phyloP scores from a whole-genome alignment of 2,888 invertebrate species.

The Onchidella celtica region DNA sequence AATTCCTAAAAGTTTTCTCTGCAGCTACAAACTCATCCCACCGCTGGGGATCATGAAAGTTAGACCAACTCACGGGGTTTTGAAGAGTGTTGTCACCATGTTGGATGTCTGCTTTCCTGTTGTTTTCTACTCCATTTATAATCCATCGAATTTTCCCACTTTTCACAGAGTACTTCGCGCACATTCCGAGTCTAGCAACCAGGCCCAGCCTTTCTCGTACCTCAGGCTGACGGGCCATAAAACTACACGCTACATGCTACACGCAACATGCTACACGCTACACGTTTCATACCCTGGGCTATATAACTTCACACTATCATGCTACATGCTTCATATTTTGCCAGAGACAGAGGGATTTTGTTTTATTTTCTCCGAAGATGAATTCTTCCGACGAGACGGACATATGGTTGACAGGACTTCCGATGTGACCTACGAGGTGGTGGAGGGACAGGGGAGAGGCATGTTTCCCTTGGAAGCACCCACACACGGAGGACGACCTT shows the following conservation, averaged over 20 bases:
- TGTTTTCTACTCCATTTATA: neutral
- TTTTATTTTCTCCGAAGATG: too few species aligned
- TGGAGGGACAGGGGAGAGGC: slow-evolving; percentile 30
- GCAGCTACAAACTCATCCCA: neutral
- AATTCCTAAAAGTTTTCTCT: neutral
- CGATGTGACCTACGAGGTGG: slow-evolving; percentile 30
- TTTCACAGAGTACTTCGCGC: neutral
- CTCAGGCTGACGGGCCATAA: too few species aligned
- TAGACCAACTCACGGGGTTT: neutral
- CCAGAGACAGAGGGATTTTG: too few species aligned
- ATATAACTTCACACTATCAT: slow-evolving; percentile 39
- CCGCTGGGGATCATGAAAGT: neutral
- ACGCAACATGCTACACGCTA: too few species aligned
- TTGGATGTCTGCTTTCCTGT: neutral
- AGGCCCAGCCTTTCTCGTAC: neutral
- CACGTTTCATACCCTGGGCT: too few species aligned
- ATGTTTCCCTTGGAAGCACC: slow-evolving; percentile 37
- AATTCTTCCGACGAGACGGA: too few species aligned
- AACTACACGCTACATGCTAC: too few species aligned
- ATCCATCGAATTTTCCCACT: neutral
- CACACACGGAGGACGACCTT: slow-evolving; percentile 32
- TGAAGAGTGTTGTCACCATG: neutral
- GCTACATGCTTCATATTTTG: neutral
- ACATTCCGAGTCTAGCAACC: neutral
- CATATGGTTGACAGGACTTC: slow-evolving; percentile 42